Percentiles rank a stretch among this genome's conserved stretches.
Conservation (phyloP, 2,888 invertebrate species). For the Liopterus haemorrhoidalis region DNA sequence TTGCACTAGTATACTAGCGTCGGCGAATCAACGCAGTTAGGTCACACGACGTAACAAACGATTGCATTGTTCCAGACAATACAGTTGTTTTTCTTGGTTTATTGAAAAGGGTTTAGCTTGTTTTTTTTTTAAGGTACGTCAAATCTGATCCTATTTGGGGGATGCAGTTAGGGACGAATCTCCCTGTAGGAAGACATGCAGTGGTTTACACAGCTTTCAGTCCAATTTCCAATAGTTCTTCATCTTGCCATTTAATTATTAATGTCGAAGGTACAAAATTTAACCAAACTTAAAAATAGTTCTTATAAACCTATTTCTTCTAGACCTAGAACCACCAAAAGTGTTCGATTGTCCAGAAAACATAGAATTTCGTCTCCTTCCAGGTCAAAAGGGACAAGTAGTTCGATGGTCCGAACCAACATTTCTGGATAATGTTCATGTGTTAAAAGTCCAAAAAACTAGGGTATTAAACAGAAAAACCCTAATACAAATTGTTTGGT, state of each 20-base stretch:
- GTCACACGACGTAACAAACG: no score
- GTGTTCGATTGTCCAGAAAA: slow-evolving; percentile 57
- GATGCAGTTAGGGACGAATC: slow-evolving; percentile 52
- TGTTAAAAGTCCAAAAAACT: slow-evolving; percentile 55
- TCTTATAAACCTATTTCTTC: slow-evolving; percentile 18
- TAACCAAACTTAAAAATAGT: slow-evolving; percentile 6
- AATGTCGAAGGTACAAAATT: slow-evolving; percentile 50
- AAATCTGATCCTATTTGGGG: slow-evolving; percentile 58
- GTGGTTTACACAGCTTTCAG: slow-evolving; percentile 56
- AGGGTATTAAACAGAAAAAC: slow-evolving; percentile 45
- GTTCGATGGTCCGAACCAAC: slow-evolving; percentile 62
- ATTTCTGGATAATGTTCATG: slow-evolving; percentile 54
- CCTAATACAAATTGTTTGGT: slow-evolving; percentile 3
- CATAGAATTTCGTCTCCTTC: slow-evolving; percentile 52
- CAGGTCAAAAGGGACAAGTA: slow-evolving; percentile 51
- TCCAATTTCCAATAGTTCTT: slow-evolving; percentile 50
- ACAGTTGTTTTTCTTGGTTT: slow-evolving; percentile 1
- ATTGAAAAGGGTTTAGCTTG: slow-evolving; percentile 1
- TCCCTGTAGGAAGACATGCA: slow-evolving; percentile 54
- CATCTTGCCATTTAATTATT: slow-evolving; percentile 55
- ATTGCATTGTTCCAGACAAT: no score
- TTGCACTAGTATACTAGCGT: no score
- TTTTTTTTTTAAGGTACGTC: slow-evolving; percentile 46
- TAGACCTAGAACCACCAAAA: slow-evolving; percentile 53
- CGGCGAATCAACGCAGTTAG: no score